A percentile compares a stretch with the other conserved stretches of the same genome.
phyloP scores from a whole-genome alignment of 2,797 vertebrate species.

The Apogon hyalosoma region DNA sequence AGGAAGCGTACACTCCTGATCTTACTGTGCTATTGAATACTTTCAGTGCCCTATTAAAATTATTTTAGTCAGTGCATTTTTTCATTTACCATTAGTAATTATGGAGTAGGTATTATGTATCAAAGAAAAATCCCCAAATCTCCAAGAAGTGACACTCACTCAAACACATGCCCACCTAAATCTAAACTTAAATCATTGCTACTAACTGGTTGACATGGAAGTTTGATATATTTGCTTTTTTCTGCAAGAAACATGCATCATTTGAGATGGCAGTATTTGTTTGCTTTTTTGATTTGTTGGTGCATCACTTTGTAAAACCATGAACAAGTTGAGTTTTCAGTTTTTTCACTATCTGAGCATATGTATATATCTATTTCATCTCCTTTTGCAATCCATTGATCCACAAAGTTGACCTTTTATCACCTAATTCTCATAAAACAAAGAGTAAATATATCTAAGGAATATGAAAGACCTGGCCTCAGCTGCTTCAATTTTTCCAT shows the following conservation, averaged over 20 bases:
- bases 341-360: too few relatives aligned
- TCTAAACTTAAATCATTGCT: not conserved
- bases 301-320: too few relatives aligned
- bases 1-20: too few relatives aligned
- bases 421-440: constrained; percentile 24
- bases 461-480: constrained; percentile 6
- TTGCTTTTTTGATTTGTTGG: not conserved
- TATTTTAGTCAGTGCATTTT: too few relatives aligned
- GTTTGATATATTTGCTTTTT: not conserved
- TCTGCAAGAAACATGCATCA: not conserved
- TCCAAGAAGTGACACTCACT: not conserved
- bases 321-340: too few relatives aligned
- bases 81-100: too few relatives aligned
- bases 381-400: not conserved
- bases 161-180: not conserved
- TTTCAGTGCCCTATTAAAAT: too few relatives aligned
- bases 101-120: too few relatives aligned
- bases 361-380: too few relatives aligned
- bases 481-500: not conserved
- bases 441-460: constrained; percentile 2
- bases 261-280: not conserved
- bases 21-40: too few relatives aligned
- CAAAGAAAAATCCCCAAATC: too few relatives aligned
- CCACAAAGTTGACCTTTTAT: constrained; percentile 1
- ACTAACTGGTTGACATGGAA: not conserved